Evolutionary conservation across 2,797 vertebrate genomes (phyloP).

Genomic region (Myotis myotis): DNA sequence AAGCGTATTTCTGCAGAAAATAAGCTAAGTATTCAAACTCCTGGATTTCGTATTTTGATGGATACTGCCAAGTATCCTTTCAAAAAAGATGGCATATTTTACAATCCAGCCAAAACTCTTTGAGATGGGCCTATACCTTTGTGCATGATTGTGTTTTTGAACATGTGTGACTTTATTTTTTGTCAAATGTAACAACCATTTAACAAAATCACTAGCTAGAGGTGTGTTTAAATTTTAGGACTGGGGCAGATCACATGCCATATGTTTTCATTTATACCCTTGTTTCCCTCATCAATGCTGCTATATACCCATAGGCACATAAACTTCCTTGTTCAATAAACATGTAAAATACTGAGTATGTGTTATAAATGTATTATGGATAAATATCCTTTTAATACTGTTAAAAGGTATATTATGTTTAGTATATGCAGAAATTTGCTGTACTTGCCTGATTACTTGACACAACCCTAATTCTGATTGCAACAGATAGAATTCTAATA

Average conservation of each 20-base stretch:
- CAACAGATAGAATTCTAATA: background rate
- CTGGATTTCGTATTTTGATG: constrained; percentile 6
- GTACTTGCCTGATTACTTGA: background rate
- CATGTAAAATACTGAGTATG: background rate
- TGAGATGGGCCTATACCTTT: background rate
- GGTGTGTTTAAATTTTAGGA: background rate
- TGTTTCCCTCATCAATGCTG: background rate
- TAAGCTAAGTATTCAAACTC: background rate
- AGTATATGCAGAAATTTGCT: background rate
- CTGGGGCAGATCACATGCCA: background rate
- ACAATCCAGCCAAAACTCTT: background rate
- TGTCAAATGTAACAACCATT: background rate
- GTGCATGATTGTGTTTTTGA: background rate
- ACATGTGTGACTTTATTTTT: background rate
- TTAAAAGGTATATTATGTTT: background rate
- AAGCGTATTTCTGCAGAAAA: background rate
- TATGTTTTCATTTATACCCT: background rate
- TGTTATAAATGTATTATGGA: background rate
- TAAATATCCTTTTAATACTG: background rate
- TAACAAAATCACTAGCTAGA: background rate
- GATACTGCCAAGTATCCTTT: background rate
- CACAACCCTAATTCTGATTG: background rate
- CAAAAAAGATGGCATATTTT: background rate
- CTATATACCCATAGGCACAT: background rate
- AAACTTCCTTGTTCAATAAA: background rate